phyloP scores from a whole-genome alignment of 2,888 invertebrate genomes.

The Acanthopleura granulata region DNA sequence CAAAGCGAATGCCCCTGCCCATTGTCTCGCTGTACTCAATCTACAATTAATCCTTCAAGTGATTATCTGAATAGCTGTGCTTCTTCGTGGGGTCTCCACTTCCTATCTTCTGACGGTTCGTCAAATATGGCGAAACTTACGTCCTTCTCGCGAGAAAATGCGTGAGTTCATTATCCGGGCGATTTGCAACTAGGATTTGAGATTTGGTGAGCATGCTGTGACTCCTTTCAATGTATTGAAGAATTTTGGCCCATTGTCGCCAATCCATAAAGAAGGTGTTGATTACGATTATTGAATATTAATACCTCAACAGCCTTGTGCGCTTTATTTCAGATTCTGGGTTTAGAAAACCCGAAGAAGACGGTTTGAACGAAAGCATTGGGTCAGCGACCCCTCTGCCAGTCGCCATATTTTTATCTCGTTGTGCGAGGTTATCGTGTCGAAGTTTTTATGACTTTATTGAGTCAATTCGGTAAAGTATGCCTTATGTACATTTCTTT shows the following conservation, averaged over 20 bases:
- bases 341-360: constrained; percentile 24
- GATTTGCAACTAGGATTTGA: not conserved
- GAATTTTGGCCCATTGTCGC: too few species aligned
- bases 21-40: too few species aligned
- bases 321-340: constrained; percentile 28
- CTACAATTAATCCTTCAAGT: too few species aligned
- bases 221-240: too few species aligned
- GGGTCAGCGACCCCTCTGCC: constrained; percentile 24
- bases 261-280: not conserved
- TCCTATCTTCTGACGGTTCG: constrained; percentile 5
- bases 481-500: too few species aligned
- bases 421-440: constrained; percentile 19
- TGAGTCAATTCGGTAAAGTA: constrained; percentile 51
- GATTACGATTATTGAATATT: not conserved
- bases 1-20: too few species aligned
- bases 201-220: not conserved
- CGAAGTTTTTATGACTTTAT: constrained; percentile 63
- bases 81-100: not conserved
- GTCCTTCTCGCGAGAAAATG: not conserved
- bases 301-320: not conserved
- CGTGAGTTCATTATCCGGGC: not conserved
- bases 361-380: constrained; percentile 29
- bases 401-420: constrained; percentile 21
- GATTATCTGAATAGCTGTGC: too few species aligned
- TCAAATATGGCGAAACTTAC: not conserved